phyloP scores from a whole-genome alignment of 2,113 vertebrate genomes.

The Montifringilla adamsi region DNA sequence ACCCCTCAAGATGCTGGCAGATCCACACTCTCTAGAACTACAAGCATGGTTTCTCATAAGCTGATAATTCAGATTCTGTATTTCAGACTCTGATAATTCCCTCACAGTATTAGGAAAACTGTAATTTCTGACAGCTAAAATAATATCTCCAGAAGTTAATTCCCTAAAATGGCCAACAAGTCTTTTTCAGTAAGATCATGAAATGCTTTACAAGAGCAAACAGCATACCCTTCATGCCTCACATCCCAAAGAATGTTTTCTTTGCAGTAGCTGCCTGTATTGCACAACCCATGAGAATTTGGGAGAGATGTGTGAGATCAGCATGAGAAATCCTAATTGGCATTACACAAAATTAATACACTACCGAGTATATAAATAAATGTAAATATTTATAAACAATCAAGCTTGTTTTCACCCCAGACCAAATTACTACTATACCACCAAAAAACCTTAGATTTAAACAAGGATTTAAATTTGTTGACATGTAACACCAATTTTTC shows the following conservation, averaged over 20 bases:
- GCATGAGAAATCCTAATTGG: not conserved
- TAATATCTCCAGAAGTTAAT: not conserved
- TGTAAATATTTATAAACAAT: not conserved
- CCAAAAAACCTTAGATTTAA: not conserved
- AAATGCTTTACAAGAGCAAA: not conserved
- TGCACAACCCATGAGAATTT: not conserved
- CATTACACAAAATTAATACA: not conserved
- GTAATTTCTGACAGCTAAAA: not conserved
- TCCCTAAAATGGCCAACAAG: constrained; percentile 11
- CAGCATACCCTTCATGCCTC: constrained; percentile 2
- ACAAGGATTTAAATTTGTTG: not conserved
- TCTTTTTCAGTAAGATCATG: not conserved
- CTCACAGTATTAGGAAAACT: not conserved
- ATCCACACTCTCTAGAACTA: not conserved
- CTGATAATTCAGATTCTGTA: not conserved
- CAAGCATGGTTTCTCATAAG: not conserved
- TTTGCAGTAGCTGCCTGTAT: not conserved
- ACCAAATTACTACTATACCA: not conserved
- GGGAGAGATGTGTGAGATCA: not conserved
- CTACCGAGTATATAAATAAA: not conserved
- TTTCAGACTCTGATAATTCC: not conserved
- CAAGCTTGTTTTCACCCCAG: not conserved
- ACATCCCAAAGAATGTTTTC: not conserved
- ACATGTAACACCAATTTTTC: not conserved
- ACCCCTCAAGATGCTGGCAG: not conserved